Base-by-base conservation (phyloP, 2,888 invertebrate genomes). In the Acronicta psi region DNA sequence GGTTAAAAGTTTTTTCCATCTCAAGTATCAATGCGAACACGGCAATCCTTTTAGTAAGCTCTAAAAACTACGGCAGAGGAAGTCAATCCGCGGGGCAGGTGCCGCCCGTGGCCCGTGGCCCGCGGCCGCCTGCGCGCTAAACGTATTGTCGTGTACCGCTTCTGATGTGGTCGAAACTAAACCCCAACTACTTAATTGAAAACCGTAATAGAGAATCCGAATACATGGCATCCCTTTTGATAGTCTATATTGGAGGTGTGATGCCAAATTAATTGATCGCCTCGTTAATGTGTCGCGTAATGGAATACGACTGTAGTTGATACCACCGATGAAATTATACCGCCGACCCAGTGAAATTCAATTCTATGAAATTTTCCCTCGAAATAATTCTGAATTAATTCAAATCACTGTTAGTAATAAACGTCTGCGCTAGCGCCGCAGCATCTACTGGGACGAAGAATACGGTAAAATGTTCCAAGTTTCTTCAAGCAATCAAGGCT, bases 401-500 rank as follows among this genome's bases (percentile, higher is more conserved):
- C 87, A 90, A 90, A 92, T 90, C 83, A 86, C 84, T 86, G 86
- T 87, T 86, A 89, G 90, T 84, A 91, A 93, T 92, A 90, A 92
- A 90, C 87, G 91, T 90, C 88, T 89, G 88, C 87, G 89, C 89
- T 84, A 86, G 89, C 88, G 85, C 85, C 88, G 84, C 88, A 87
- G 85, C 86, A 92, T 93, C 92, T 91, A 85, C 90, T 83, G 92
- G 93, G 93, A 93, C 85, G 89, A 93, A 93, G 93, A 93, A 93
- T 92, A 93, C 92, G 89, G 90, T 89, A 89, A 91, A 94, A 94
- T 93, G 93, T 93, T 89, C 92, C 92, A 94, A 94, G 90, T 94
- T 94, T 94, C 92, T 93, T 91, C 88, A 89, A 93, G 94, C 93
- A 94, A 94, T 94, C 94, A 93, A 90, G 93, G 91, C 94, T 94